Base-by-base conservation (phyloP, 2,888 invertebrate genomes). In the Camptogramma bilineatum region DNA sequence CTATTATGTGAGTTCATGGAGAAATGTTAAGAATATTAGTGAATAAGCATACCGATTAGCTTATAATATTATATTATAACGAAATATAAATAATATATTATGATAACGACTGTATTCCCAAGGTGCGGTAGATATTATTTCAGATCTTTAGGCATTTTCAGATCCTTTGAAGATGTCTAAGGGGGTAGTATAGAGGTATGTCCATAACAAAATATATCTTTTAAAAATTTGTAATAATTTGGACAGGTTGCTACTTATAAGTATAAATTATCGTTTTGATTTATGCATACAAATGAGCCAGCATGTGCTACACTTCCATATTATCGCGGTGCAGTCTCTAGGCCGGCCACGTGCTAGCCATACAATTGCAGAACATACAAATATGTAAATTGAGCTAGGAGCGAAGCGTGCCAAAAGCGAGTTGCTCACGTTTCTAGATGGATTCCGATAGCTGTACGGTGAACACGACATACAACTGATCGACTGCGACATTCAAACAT, bases 311-410 rank as follows among this genome's bases (percentile, higher is more conserved):
- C 76, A 78, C 77, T 76, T 83, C 72, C 74, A 82, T 82, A 79
- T 79, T 76, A 76, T 71, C 69, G 73, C 66, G 69, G 62, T 68
- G 72, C 75, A 74, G 79, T 73, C 76, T 77, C 74, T 75, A 78
- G 77, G 76, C 76, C 73, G 78, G 74, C 84, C 87, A 87, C 87
- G 85, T 85, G 87, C 84, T 75, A 71, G 68, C 78, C 78, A 78
- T 82, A 81, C 80, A 77, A 73, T 74, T 76, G 62, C 68, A 68
- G 68, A 66, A 78, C 79, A 80, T 79, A 79, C 80, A 83, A 84
- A 86, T 87, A 91, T 87, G 87, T 79, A 85, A 89, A 89, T 90
- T 73, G 79, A 69, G 73, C 70, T 69, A 71, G 69, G 63, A 75
- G 60, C 66, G 69, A 74, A 76, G 73, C 82, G 81, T 81, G 84